phyloP scores from a whole-genome alignment of 2,797 vertebrate genomes.

The Trachops cirrhosus region DNA sequence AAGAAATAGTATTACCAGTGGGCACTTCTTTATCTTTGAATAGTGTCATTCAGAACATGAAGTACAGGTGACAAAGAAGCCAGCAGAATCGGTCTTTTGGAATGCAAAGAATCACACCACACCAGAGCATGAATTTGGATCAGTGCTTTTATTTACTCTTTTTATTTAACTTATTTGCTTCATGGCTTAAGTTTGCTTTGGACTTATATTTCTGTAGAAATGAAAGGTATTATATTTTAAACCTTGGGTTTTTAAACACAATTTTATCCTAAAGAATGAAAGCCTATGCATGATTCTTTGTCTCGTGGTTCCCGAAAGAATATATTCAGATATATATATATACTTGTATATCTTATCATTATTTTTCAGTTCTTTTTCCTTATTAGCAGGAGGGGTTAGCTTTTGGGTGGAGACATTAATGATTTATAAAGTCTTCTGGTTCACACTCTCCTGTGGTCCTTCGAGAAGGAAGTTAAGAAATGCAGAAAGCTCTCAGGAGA shows the following conservation, averaged over 20 bases:
- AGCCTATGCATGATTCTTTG: neutral
- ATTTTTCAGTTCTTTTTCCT: conserved; percentile 45
- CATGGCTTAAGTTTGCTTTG: conserved; percentile 57
- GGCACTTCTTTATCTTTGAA: neutral
- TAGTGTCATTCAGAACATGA: neutral
- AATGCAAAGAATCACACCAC: conserved; percentile 77
- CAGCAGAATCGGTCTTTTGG: neutral
- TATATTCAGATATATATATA: neutral
- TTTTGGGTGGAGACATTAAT: conserved; percentile 7
- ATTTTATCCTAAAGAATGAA: conserved; percentile 49
- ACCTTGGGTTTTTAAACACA: conserved; percentile 3
- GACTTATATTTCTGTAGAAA: conserved; percentile 37
- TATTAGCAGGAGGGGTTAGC: neutral
- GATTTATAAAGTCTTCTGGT: neutral
- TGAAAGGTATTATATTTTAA: conserved; percentile 47
- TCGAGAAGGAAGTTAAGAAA: conserved; percentile 59
- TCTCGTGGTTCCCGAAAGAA: conserved; percentile 16
- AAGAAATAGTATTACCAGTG: neutral
- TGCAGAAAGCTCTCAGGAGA: conserved; percentile 44
- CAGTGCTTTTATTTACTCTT: conserved; percentile 55
- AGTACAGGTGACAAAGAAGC: neutral
- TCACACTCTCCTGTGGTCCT: conserved; percentile 31
- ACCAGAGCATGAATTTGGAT: conserved; percentile 67
- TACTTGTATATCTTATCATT: neutral
- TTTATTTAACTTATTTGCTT: conserved; percentile 57